A percentile compares a stretch with the other conserved stretches of the same genome.
phyloP scores from a whole-genome alignment of 2,113 vertebrate species.

The Pterocles gutturalis region DNA sequence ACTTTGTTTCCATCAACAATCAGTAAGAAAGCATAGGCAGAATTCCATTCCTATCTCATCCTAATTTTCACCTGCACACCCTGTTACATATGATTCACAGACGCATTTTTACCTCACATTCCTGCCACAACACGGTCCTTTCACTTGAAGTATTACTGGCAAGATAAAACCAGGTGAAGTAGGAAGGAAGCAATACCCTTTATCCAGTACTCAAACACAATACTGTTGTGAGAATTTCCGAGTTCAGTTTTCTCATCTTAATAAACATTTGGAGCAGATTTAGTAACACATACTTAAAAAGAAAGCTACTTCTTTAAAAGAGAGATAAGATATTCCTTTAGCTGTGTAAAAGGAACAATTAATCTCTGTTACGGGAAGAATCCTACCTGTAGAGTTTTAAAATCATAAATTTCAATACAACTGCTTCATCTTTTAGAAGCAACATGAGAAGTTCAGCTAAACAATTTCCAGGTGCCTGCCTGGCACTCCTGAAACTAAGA shows the following conservation, averaged over 20 bases:
- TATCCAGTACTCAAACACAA: not conserved
- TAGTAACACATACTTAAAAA: not conserved
- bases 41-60: not conserved
- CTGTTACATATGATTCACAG: not conserved
- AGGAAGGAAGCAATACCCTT: not conserved
- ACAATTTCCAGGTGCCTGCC: not conserved
- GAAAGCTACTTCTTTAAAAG: not conserved
- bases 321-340: not conserved
- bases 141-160: not conserved
- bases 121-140: not conserved
- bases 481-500: not conserved
- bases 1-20: not conserved
- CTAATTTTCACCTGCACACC: not conserved
- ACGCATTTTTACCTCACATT: not conserved
- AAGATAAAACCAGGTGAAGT: not conserved
- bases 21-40: not conserved
- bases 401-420: not conserved
- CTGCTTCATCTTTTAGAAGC: not conserved
- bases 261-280: not conserved
- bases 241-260: not conserved
- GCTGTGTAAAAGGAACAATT: not conserved
- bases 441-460: not conserved
- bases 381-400: not conserved
- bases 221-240: not conserved
- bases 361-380: not conserved